phyloP scores from a whole-genome alignment of 2,888 invertebrate species.

The Dascillus cervinus region DNA sequence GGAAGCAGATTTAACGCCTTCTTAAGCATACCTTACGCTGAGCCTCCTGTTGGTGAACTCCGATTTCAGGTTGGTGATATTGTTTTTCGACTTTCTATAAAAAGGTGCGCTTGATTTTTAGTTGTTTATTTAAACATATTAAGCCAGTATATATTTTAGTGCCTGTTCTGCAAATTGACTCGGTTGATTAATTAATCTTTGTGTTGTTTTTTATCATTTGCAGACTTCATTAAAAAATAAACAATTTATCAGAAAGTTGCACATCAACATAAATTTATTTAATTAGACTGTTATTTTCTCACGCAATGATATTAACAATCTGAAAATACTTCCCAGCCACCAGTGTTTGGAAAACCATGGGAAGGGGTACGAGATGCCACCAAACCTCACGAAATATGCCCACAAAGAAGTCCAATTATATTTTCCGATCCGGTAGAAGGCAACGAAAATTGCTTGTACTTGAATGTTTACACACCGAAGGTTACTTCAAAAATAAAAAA shows the following conservation, averaged over 20 bases:
- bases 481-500: no score
- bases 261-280: no score
- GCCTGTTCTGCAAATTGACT: no score
- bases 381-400: conserved; percentile 60
- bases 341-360: conserved; percentile 58
- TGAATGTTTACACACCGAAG: conserved; percentile 58
- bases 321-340: conserved; percentile 46
- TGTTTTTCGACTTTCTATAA: no score
- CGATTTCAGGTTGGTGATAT: conserved; percentile 39
- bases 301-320: neutral
- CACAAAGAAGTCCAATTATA: conserved; percentile 54
- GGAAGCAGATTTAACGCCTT: conserved; percentile 43
- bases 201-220: no score
- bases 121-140: no score
- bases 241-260: no score
- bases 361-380: conserved; percentile 55
- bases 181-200: no score
- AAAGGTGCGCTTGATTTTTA: no score
- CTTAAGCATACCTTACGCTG: conserved; percentile 40
- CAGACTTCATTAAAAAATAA: no score
- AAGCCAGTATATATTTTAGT: no score
- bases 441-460: conserved; percentile 72
- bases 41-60: conserved; percentile 35
- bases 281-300: no score
- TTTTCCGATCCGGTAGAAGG: conserved; percentile 46